These are phyloP conservation scores for Sphecodes monilicornis DNA, from an alignment of 2,888 invertebrate species.

Conservation along the genomic window DNA sequence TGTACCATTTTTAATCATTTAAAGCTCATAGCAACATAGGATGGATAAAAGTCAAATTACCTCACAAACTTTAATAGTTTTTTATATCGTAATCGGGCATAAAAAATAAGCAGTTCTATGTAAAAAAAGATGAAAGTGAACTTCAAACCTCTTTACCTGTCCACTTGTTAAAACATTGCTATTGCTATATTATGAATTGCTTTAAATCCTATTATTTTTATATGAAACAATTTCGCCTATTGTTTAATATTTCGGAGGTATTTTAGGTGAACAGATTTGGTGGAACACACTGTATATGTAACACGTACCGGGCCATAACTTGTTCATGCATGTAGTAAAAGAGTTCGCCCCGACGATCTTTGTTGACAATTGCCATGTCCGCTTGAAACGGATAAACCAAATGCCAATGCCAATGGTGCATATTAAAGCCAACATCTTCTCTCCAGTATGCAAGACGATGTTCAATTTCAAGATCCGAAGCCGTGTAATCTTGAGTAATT, in stretches of 20 bases:
- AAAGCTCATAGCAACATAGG: conserved; percentile 86
- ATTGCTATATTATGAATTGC: background rate
- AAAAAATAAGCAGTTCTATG: too few relatives aligned
- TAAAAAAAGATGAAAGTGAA: too few relatives aligned
- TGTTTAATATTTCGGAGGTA: too few relatives aligned
- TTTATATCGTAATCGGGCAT: too few relatives aligned
- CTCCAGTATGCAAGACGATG: conserved; percentile 93
- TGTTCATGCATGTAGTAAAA: background rate
- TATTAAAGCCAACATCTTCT: conserved; percentile 93
- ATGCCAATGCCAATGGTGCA: conserved; percentile 97
- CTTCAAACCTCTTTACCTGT: too few relatives aligned
- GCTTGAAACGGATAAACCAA: conserved; percentile 93
- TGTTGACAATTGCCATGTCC: conserved; percentile 80
- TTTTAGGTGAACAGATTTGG: background rate
- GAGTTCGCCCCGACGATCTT: background rate
- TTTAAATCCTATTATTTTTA: background rate
- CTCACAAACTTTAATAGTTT: too few relatives aligned
- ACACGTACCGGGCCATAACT: background rate
- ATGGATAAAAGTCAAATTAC: too few relatives aligned
- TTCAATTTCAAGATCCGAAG: conserved; percentile 90
- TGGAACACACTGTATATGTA: background rate
- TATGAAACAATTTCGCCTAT: background rate
- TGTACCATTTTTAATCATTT: too few relatives aligned
- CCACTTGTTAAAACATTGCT: too few relatives aligned
- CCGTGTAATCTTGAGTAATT: conserved; percentile 91